A percentile compares a stretch with the other conserved stretches of the same genome.
Conservation (phyloP, 2,888 invertebrate genomes). For the Mimas tiliae region DNA sequence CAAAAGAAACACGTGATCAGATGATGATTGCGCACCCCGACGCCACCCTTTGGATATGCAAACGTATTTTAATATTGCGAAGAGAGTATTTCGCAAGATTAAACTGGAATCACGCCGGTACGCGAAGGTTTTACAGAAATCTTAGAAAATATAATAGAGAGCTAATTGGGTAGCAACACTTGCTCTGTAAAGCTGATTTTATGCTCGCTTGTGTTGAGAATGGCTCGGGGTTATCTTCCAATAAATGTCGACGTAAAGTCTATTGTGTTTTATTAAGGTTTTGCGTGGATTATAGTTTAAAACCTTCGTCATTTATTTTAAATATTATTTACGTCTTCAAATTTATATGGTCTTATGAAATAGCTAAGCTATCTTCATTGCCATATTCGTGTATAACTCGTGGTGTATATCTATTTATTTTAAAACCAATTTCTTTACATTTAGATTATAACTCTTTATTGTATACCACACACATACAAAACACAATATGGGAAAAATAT, state of each 20-base stretch:
- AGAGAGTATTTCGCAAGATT: constrained; percentile 71
- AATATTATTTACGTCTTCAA: background rate
- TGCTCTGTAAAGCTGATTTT: constrained; percentile 29
- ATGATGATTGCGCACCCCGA: constrained; percentile 71
- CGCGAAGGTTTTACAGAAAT: constrained; percentile 37
- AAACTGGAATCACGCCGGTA: constrained; percentile 62
- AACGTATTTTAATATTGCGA: constrained; percentile 82
- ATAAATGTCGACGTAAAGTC: constrained; percentile 11
- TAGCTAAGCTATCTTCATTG: no score
- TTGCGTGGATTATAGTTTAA: background rate
- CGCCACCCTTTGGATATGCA: constrained; percentile 52
- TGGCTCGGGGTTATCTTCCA: constrained; percentile 6
- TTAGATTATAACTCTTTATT: no score
- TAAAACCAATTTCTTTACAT: no score
- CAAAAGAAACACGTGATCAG: constrained; percentile 81
- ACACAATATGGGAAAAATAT: no score
- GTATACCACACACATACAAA: no score
- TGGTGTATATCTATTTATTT: no score
- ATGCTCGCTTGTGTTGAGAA: constrained; percentile 1
- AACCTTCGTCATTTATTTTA: background rate
- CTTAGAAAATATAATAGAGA: constrained; percentile 25
- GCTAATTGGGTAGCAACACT: constrained; percentile 34
- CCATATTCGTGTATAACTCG: no score
- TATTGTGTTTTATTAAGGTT: background rate
- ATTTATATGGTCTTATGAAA: no score